Conservation (phyloP, 1,140 invertebrate genomes). For the Dufourea novaeangliae region DNA sequence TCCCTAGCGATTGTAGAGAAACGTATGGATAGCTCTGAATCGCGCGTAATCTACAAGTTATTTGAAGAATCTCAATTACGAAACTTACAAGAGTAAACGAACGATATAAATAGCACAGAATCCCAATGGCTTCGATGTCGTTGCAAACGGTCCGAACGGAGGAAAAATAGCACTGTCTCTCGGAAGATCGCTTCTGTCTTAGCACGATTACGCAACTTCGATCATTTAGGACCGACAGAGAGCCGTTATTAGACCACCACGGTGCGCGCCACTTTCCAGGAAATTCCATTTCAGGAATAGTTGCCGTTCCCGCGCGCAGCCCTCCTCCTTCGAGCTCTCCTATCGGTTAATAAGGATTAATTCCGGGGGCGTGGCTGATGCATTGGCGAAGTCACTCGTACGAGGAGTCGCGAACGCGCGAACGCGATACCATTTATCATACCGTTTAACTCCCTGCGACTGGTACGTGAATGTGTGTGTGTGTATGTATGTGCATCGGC, state of each 20-base stretch:
- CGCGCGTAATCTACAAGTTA: no score
- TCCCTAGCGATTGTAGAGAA: no score
- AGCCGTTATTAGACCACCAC: not conserved
- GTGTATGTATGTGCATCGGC: slow-evolving; percentile 3
- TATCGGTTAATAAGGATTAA: slow-evolving; percentile 62
- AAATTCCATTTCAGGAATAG: slow-evolving; percentile 25
- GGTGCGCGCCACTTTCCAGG: slow-evolving; percentile 12
- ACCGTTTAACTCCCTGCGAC: not conserved
- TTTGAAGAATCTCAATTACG: no score
- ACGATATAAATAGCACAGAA: no score
- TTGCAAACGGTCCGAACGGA: no score
- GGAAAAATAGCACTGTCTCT: no score
- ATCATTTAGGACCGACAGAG: not conserved
- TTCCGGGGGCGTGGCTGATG: slow-evolving; percentile 44
- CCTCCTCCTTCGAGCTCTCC: not conserved
- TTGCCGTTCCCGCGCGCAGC: not conserved
- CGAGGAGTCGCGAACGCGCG: slow-evolving; percentile 51
- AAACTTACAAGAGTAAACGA: no score
- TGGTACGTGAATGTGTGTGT: slow-evolving; percentile 1
- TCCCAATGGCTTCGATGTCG: no score
- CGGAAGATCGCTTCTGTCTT: not conserved
- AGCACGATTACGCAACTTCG: not conserved
- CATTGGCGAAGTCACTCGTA: slow-evolving; percentile 55
- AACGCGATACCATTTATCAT: slow-evolving; percentile 60
- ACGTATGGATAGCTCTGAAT: no score